A percentile compares a stretch with the other conserved stretches of the same genome.
phyloP scores from a whole-genome alignment of 2,113 vertebrate species.

The Clinocottus analis region DNA sequence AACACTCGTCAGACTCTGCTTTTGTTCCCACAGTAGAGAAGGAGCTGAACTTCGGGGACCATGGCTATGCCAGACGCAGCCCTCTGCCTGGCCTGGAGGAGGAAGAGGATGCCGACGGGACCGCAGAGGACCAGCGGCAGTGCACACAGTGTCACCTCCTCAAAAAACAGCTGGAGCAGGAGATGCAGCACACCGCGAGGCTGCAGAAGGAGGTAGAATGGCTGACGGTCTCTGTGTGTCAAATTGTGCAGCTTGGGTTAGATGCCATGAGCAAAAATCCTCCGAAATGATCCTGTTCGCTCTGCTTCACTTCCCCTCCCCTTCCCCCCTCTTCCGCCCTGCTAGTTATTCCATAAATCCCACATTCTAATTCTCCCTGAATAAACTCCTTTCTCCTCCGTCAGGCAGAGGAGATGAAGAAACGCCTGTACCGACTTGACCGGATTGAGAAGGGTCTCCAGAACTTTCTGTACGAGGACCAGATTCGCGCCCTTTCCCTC shows the following conservation, averaged over 20 bases:
- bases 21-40: constrained; percentile 73
- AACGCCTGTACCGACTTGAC: constrained; percentile 82
- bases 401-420: constrained; percentile 87
- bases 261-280: not conserved
- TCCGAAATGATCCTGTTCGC: not conserved
- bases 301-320: no score
- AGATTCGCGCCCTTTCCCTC: constrained; percentile 84
- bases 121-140: constrained; percentile 65
- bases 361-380: not conserved
- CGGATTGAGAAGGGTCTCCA: constrained; percentile 85
- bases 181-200: constrained; percentile 82
- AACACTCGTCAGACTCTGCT: not conserved
- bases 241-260: not conserved
- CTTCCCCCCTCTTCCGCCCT: no score
- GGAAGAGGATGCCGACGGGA: constrained; percentile 57
- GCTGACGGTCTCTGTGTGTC: no score
- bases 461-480: constrained; percentile 85
- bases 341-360: no score
- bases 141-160: constrained; percentile 82
- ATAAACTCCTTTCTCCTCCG: not conserved
- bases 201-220: constrained; percentile 80
- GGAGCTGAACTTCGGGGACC: constrained; percentile 82
- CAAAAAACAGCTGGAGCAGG: constrained; percentile 83
- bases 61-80: constrained; percentile 83
- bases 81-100: constrained; percentile 75